Conservation (phyloP, 2,113 vertebrate species). For the Aix galericulata region DNA sequence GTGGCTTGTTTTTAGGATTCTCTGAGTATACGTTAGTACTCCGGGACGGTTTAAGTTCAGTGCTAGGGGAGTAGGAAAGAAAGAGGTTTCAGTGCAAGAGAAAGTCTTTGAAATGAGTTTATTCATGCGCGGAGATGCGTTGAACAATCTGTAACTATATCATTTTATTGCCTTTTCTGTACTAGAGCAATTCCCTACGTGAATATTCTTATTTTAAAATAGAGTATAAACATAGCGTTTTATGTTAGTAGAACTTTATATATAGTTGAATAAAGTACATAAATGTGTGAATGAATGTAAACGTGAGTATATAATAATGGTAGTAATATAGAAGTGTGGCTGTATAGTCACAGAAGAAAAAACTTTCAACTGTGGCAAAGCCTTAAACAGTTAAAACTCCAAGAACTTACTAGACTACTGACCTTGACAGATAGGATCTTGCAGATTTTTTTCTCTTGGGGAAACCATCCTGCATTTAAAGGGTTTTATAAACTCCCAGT, state of each 20-base stretch:
- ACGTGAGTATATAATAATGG: not conserved
- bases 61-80: not conserved
- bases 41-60: not conserved
- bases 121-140: not conserved
- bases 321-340: not conserved
- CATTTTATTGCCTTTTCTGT: conserved; percentile 39
- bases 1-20: not conserved
- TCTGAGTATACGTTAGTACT: not conserved
- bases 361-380: not conserved
- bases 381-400: not conserved
- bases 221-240: not conserved
- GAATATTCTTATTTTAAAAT: conserved; percentile 1
- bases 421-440: not conserved
- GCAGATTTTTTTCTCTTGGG: not conserved
- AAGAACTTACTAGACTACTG: not conserved
- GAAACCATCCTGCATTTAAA: not conserved
- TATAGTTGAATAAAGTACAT: not conserved
- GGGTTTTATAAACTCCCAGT: not conserved
- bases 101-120: not conserved
- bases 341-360: not conserved
- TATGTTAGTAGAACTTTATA: not conserved
- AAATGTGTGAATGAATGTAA: not conserved
- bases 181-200: not conserved
- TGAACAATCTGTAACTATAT: not conserved
- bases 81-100: not conserved